Conservation (phyloP, 2,888 invertebrate species). For the Chloroclystis v-ata region DNA sequence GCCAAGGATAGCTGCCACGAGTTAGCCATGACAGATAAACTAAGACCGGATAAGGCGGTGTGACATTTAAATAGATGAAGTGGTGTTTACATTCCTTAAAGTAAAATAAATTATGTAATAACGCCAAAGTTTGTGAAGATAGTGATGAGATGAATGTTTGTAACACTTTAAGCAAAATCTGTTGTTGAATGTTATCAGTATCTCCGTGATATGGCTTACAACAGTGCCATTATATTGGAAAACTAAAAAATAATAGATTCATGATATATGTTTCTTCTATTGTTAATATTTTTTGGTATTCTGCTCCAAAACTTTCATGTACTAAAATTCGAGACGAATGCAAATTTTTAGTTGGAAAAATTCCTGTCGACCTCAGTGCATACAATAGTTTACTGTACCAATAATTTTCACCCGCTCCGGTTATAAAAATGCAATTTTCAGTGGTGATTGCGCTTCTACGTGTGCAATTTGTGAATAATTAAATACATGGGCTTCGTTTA, state of each 20-base stretch:
- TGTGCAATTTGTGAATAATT: conserved; percentile 53
- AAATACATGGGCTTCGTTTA: conserved; percentile 51
- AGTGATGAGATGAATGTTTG: no score
- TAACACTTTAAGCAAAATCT: no score
- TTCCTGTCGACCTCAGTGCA: background rate
- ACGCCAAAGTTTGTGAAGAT: no score
- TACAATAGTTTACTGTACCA: conserved; percentile 42
- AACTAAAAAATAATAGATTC: no score
- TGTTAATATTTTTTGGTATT: background rate
- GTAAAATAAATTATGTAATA: no score
- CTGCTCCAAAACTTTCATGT: background rate
- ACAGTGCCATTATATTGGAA: no score
- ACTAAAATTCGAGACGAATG: background rate
- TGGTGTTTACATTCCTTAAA: no score
- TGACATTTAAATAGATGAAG: no score
- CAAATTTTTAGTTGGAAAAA: background rate
- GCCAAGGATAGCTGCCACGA: conserved; percentile 17
- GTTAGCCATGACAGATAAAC: conserved; percentile 19
- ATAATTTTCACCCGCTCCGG: conserved; percentile 50
- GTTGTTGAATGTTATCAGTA: no score
- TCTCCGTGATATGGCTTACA: no score
- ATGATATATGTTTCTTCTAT: no score
- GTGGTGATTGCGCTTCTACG: conserved; percentile 50
- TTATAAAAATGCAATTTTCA: conserved; percentile 64
- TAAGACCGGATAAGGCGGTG: conserved; percentile 6